phyloP scores from a whole-genome alignment of 2,113 vertebrate genomes.

The Ceuthmochares aereus region DNA sequence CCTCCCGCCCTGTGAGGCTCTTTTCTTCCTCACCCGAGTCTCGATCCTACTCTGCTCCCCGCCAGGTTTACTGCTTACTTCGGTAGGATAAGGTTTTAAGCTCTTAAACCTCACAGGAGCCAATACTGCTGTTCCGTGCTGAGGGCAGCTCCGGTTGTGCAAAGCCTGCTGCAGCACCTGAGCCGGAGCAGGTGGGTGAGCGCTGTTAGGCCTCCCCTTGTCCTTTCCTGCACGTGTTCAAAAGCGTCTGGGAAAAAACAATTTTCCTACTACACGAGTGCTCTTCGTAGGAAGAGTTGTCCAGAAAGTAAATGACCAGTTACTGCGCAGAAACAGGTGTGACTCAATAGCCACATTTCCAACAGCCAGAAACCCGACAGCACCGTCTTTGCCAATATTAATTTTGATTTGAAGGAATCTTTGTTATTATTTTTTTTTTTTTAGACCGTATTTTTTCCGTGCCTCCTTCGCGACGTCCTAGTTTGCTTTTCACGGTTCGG shows the following conservation, averaged over 20 bases:
- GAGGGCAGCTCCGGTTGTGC: background rate
- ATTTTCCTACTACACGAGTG: background rate
- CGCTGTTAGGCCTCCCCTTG: background rate
- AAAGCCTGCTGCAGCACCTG: background rate
- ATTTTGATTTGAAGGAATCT: background rate
- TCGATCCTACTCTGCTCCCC: background rate
- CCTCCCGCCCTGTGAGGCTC: background rate
- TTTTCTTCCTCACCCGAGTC: background rate
- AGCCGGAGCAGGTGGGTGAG: background rate
- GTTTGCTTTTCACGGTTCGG: background rate
- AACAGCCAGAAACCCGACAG: fast-evolving
- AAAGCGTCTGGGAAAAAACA: background rate
- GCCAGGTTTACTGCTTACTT: background rate
- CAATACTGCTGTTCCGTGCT: fast-evolving
- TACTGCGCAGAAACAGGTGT: background rate
- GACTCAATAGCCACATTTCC: background rate
- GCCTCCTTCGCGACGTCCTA: background rate
- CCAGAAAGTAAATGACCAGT: background rate
- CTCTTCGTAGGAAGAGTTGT: background rate
- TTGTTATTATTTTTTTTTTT: fast-evolving
- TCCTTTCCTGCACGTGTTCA: fast-evolving
- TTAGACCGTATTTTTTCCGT: background rate
- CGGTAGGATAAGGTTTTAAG: background rate
- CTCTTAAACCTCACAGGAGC: background rate
- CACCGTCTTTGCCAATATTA: background rate